These are phyloP conservation scores for Periphyllus acericola DNA, from an alignment of 2,888 invertebrate species.

Conservation along the genomic window DNA sequence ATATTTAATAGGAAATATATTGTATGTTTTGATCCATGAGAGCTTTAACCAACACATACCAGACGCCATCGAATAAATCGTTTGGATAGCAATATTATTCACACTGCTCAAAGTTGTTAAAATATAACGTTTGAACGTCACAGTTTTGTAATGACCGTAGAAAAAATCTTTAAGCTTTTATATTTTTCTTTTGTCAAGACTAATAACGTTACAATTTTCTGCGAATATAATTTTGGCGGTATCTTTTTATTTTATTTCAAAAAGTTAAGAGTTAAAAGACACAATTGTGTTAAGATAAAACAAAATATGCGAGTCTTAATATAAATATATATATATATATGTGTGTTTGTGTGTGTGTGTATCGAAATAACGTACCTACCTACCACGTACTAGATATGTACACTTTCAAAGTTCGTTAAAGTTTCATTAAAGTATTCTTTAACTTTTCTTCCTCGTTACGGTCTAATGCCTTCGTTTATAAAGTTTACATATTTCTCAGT, in stretches of 20 bases:
- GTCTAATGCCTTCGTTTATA: not conserved
- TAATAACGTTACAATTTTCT: not conserved
- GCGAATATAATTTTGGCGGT: slow-evolving; percentile 13
- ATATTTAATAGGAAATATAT: no score
- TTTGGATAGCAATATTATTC: no score
- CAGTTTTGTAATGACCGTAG: no score
- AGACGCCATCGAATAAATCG: no score
- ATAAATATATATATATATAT: not conserved
- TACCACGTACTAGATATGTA: not conserved
- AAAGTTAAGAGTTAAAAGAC: slow-evolving; percentile 11
- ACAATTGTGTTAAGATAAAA: slow-evolving; percentile 25
- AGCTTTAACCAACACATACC: no score
- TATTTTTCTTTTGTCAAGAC: no score
- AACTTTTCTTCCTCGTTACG: slow-evolving; percentile 26
- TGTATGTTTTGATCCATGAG: no score
- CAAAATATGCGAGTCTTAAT: not conserved
- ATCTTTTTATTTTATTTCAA: not conserved
- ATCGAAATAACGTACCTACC: not conserved
- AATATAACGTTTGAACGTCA: no score
- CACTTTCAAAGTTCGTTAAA: slow-evolving; percentile 35
- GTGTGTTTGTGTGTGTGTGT: not conserved
- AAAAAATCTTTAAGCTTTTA: no score
- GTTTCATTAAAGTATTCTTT: slow-evolving; percentile 47
- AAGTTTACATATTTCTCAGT: not conserved
- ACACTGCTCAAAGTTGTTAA: no score